These are phyloP conservation scores for Pammene fasciana DNA, from an alignment of 2,888 invertebrate genomes.

Conservation along the genomic window DNA sequence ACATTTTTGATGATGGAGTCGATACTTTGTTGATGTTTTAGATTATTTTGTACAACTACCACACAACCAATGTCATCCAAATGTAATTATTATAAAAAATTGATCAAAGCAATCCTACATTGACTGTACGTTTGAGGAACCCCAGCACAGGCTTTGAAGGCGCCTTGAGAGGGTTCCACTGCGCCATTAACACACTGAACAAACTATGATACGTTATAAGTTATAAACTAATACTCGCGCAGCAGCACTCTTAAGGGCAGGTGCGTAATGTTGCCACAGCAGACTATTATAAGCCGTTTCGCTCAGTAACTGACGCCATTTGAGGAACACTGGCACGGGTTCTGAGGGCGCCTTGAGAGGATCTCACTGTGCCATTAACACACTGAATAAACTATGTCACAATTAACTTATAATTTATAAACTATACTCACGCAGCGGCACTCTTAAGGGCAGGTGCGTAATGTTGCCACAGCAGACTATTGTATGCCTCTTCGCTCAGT, in stretches of 20 bases:
- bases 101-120: too few relatives aligned
- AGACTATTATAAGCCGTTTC: slow-evolving; percentile 90
- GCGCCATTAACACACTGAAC: slow-evolving; percentile 86
- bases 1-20: too few relatives aligned
- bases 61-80: too few relatives aligned
- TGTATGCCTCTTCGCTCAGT: slow-evolving; percentile 88
- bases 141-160: slow-evolving; percentile 86
- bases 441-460: slow-evolving; percentile 93
- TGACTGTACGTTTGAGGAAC: slow-evolving; percentile 86
- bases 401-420: slow-evolving; percentile 53
- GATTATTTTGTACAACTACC: too few relatives aligned
- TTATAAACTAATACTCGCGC: slow-evolving; percentile 86
- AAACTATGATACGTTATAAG: slow-evolving; percentile 83
- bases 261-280: slow-evolving; percentile 96
- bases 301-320: slow-evolving; percentile 88
- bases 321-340: slow-evolving; percentile 85
- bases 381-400: slow-evolving; percentile 92
- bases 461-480: slow-evolving; percentile 93
- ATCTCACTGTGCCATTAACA: slow-evolving; percentile 90
- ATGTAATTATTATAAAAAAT: too few relatives aligned
- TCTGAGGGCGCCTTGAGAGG: slow-evolving; percentile 87
- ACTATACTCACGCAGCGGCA: slow-evolving; percentile 86
- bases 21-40: too few relatives aligned
- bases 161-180: slow-evolving; percentile 90
- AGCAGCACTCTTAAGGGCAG: slow-evolving; percentile 88